Evolutionary conservation across 2,888 invertebrate genomes (phyloP), one percentile per base, ranked within the genome.

Genomic region (Torymus tubicola): DNA sequence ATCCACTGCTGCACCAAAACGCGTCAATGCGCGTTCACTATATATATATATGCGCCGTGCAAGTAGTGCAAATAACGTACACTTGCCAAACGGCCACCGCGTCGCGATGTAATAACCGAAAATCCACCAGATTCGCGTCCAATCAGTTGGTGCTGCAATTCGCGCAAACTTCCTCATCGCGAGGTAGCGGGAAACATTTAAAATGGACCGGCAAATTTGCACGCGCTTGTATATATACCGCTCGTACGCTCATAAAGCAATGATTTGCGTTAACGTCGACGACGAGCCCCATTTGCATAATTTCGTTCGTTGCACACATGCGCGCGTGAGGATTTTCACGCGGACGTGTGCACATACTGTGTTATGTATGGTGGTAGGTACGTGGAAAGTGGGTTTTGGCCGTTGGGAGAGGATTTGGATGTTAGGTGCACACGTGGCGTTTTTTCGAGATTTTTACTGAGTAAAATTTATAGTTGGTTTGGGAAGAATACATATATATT

Each of bases 271-370:
- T 24, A 50, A 13, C 67, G 60, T 52, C 71, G 64, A 21, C 64
- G 42, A 42, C 64, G 42, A 42, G 42, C 42, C 60, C 42, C 60
- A 78, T 78, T 78, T 71, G 14, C 78, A 78, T 78, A 71, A 71
- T 64, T 60, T 53, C 21, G 64, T 31, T 50, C 53, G 21, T 1
- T 13, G 21, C 50, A 31, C 42, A 60, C 50, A 31, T 14, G 12
- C 8, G 63, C 31, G 13, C 61, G 12, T 21, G 21, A 21, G 21
- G 61, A 71, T 71, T 71, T 71, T 21, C 71, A 8, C 42, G 31
- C 31, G 42, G 42, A 42, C 8, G 5, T 42, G 8, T 8, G 31
- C 21, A 21, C 21, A 21, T 21, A 21, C 21, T 21, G 21, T 2
- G 21, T 21, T 21, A 1, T 21, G 2, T 21, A 21, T n/a, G 21